These are phyloP conservation scores for Oegoconia quadripuncta DNA, from an alignment of 2,888 invertebrate genomes.

Conservation along the genomic window DNA sequence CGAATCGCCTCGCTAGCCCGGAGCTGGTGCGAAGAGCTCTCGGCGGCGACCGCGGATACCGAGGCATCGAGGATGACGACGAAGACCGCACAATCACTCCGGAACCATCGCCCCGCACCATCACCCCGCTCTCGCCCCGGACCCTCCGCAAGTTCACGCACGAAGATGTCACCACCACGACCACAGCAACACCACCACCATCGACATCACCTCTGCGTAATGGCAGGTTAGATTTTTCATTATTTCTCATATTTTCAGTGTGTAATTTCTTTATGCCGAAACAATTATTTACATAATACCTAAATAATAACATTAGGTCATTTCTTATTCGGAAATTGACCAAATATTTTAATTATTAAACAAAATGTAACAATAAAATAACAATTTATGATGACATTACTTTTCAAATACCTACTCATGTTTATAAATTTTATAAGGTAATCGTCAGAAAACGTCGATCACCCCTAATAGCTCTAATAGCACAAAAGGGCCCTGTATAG, in stretches of 20 bases:
- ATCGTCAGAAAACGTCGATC: no score
- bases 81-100: slow-evolving; percentile 62
- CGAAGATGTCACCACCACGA: slow-evolving; percentile 62
- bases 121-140: slow-evolving; percentile 53
- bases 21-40: slow-evolving; percentile 89
- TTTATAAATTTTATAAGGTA: no score
- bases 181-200: slow-evolving; percentile 33
- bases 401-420: no score
- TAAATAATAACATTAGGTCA: no score
- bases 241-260: not conserved
- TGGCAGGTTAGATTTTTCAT: slow-evolving; percentile 50
- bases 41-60: slow-evolving; percentile 58
- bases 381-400: no score
- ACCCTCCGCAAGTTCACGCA: slow-evolving; percentile 60
- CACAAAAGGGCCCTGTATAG: no score
- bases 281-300: no score
- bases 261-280: no score
- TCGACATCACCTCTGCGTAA: slow-evolving; percentile 50
- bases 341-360: no score
- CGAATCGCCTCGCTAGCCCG: slow-evolving; percentile 89
- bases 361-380: no score
- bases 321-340: no score
- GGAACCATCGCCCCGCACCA: slow-evolving; percentile 38
- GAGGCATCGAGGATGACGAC: slow-evolving; percentile 61
- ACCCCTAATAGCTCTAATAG: no score